Conservation (phyloP, 2,797 vertebrate genomes). For the Hippopotamyrus pictus region DNA sequence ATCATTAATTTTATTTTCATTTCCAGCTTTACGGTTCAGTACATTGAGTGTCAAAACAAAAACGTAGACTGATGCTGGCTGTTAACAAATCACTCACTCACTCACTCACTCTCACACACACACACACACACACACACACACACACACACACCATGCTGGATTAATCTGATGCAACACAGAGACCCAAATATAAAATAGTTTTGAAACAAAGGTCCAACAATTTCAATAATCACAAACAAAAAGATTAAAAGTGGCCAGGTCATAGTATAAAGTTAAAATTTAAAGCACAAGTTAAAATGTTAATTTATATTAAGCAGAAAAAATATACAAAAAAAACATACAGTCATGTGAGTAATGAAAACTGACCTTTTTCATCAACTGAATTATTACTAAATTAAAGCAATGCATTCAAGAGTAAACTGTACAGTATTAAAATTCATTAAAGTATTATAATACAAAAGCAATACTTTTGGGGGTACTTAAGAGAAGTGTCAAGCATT, state of each 20-base stretch:
- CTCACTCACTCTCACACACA: no score
- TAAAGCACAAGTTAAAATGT: slow-evolving; percentile 81
- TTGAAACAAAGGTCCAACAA: slow-evolving; percentile 58
- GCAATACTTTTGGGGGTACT: slow-evolving; percentile 59
- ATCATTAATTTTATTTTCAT: slow-evolving; percentile 49
- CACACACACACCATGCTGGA: slow-evolving; percentile 59
- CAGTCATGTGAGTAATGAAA: slow-evolving; percentile 60
- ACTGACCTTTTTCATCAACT: slow-evolving; percentile 75
- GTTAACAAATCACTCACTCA: slow-evolving; percentile 31
- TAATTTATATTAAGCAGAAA: slow-evolving; percentile 74
- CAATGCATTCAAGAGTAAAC: slow-evolving; percentile 50
- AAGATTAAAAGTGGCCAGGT: slow-evolving; percentile 69
- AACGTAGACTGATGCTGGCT: slow-evolving; percentile 62
- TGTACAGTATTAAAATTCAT: slow-evolving; percentile 65
- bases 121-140: slow-evolving; percentile 22
- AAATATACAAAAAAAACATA: slow-evolving; percentile 81
- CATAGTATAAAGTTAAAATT: slow-evolving; percentile 65
- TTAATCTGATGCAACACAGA: slow-evolving; percentile 52
- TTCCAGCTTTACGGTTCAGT: slow-evolving; percentile 60
- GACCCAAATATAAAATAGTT: slow-evolving; percentile 60
- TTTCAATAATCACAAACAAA: slow-evolving; percentile 49
- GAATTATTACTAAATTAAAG: slow-evolving; percentile 35
- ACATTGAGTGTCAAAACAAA: slow-evolving; percentile 62
- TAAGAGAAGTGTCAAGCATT: slow-evolving; percentile 54
- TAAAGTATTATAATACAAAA: slow-evolving; percentile 54